phyloP scores from a whole-genome alignment of 2,888 invertebrate species.

The Charanyca ferruginea region DNA sequence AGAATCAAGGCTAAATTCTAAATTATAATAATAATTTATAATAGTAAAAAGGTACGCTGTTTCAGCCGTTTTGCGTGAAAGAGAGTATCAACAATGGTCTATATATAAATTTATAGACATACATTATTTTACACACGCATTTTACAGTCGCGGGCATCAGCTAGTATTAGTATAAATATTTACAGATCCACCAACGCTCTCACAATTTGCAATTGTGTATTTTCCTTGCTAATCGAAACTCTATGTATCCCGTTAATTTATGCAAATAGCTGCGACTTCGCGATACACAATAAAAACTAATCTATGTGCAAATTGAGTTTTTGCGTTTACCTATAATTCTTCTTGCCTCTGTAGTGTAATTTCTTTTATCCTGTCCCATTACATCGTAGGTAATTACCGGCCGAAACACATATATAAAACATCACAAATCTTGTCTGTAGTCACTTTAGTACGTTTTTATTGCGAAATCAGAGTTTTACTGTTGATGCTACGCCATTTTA shows the following conservation, averaged over 20 bases:
- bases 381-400: conserved; percentile 33
- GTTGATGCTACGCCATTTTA: conserved; percentile 29
- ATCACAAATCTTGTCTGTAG: conserved; percentile 33
- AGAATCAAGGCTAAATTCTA: too few species aligned
- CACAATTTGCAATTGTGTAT: not conserved
- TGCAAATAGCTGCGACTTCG: conserved; percentile 33
- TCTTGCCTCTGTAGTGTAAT: conserved; percentile 16
- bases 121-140: too few species aligned
- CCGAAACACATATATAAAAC: conserved; percentile 14
- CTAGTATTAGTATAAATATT: too few species aligned
- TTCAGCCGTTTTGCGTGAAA: too few species aligned
- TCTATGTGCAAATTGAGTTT: conserved; percentile 15
- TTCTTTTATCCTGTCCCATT: conserved; percentile 8
- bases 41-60: too few species aligned
- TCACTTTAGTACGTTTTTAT: conserved; percentile 39
- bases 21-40: too few species aligned
- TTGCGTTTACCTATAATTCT: conserved; percentile 8
- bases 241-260: conserved; percentile 37
- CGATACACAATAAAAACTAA: conserved; percentile 29
- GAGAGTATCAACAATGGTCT: too few species aligned
- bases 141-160: too few species aligned
- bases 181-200: not conserved
- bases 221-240: conserved; percentile 3
- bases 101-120: too few species aligned
- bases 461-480: conserved; percentile 33